These are phyloP conservation scores for Spinus olivaceus DNA, from an alignment of 2,797 vertebrate species.

Conservation along the genomic window DNA sequence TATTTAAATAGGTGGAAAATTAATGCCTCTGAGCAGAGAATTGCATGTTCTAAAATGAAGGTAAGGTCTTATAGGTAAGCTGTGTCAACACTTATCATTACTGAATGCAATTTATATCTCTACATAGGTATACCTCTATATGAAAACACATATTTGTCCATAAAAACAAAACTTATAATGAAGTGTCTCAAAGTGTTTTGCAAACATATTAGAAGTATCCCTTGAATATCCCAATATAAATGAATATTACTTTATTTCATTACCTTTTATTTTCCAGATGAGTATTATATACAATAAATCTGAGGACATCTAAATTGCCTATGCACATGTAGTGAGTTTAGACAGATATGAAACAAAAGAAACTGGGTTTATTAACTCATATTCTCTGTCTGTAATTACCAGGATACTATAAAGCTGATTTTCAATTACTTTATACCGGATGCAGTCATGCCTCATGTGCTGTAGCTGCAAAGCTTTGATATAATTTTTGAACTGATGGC, in stretches of 20 bases:
- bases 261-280: neutral
- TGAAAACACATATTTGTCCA: neutral
- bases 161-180: neutral
- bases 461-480: neutral
- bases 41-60: neutral
- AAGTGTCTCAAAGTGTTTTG: neutral
- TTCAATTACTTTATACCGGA: neutral
- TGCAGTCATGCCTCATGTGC: neutral
- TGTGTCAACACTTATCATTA: neutral
- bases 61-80: neutral
- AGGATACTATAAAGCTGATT: neutral
- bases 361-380: neutral
- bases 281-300: neutral
- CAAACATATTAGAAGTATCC: neutral
- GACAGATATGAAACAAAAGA: neutral
- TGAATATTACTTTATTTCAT: neutral
- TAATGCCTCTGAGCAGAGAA: neutral
- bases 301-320: neutral
- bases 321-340: neutral
- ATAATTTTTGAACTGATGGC: neutral
- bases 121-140: neutral
- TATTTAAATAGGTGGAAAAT: slow-evolving; percentile 53
- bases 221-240: neutral
- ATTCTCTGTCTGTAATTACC: neutral
- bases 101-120: neutral